Conservation (phyloP, 2,888 invertebrate genomes). For the Philopedon plagiatum region DNA sequence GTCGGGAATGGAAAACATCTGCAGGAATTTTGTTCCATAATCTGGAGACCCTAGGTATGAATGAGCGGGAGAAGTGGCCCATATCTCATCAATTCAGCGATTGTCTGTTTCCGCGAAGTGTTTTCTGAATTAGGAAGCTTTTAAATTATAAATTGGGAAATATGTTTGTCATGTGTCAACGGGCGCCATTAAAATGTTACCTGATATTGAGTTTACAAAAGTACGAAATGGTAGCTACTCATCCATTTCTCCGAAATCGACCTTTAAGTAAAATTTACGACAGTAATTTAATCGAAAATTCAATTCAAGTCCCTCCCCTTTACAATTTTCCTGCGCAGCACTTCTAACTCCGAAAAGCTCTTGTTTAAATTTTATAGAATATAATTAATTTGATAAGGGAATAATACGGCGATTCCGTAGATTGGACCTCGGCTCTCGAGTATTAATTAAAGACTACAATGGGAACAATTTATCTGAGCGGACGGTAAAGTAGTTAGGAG, state of each 20-base stretch:
- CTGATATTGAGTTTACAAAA: neutral
- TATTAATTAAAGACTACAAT: constrained; percentile 63
- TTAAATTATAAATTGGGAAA: no score
- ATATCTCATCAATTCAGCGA: no score
- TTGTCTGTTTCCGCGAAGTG: no score
- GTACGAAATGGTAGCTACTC: neutral
- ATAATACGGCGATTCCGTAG: constrained; percentile 58
- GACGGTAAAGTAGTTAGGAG: constrained; percentile 60
- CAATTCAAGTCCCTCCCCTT: constrained; percentile 32
- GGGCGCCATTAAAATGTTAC: no score
- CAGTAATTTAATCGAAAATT: constrained; percentile 21
- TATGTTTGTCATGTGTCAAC: no score
- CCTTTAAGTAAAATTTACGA: constrained; percentile 16
- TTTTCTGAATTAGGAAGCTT: no score
- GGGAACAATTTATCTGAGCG: constrained; percentile 60
- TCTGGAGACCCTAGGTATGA: no score
- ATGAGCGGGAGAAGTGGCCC: no score
- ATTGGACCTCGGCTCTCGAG: constrained; percentile 52
- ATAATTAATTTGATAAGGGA: constrained; percentile 60
- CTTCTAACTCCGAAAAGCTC: constrained; percentile 30
- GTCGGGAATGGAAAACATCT: no score
- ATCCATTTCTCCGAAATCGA: neutral
- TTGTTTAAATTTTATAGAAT: constrained; percentile 50
- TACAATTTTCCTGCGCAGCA: constrained; percentile 37
- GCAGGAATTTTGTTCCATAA: no score